Evolutionary conservation across 2,888 invertebrate species (phyloP), one percentile per base, ranked within the genome.

Genomic region (Nomada fucata): DNA sequence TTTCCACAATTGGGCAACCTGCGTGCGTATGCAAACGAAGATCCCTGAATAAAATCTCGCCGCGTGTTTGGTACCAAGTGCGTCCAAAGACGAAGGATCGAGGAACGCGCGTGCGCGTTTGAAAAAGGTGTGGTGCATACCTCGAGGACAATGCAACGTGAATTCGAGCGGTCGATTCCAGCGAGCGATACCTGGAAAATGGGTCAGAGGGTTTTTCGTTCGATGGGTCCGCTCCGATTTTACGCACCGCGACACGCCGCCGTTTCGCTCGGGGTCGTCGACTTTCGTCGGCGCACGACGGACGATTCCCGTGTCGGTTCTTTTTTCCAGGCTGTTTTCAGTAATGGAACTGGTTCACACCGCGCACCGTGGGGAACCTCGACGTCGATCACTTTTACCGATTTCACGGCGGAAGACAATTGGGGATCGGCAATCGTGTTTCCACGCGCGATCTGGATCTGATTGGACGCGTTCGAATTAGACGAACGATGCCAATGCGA

Each of bases 111-210:
- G 86, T 82, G 82, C 85, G 87, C 64, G 79, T 76, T 47, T 29
- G 23, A 59, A 53, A 71, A 75, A 87, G 87, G 87, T 79, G 87
- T 87, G 87, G 84, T 82, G 70, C 75, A 60, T 68, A 73, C 67
- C 70, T 68, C 67, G 61, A 29, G 82, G 77, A 82, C 77, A 81
- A 87, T 82, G 80, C 79, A 76, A 71, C 65, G 60, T 11, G 83
- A 83, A 73, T 76, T 79, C 53, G 60, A 79, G 60, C 60, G 70
- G 44, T 29, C 63, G 69, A 67, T 68, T 67, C 59, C 11, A 29
- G 55, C 47, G 63, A 63, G 42, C 59, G 64, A 78, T 18, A 4
- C 15, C 64, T 13, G 53, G 73, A 29, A 71, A 85, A 76, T 68
- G 50, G 76, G 70, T 85, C 81, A 63, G 42, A 61, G 20, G 55